Base-by-base conservation (phyloP, 2,888 invertebrate species). In the Amorpha juglandis region DNA sequence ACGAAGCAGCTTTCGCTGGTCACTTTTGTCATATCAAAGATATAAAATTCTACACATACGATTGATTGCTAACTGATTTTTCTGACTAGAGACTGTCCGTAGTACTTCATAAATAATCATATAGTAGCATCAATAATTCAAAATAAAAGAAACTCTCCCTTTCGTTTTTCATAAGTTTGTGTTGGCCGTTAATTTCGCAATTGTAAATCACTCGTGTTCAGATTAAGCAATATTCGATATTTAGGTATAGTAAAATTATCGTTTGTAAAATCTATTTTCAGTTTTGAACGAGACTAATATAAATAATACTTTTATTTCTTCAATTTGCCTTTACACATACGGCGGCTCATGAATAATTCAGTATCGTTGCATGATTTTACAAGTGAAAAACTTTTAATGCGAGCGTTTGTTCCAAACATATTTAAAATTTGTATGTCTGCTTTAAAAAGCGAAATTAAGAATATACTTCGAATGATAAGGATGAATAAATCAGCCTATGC, bases 311-410 rank as follows among this genome's bases (percentile, higher is more conserved):
- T 80, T 77, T 75, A 77, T 73, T 74, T 73, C 19, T 58, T 58
- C 42, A 58, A 58, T 58, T 58, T 74, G 65, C 63, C 74, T 75
- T 72, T 71, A 74, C 75, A 77, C 71, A 73, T 72, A 74, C 71
- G 69, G 72, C 70, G 70, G 71, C 69, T 71, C 72, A 78, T 82
- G 76, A 78, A 81, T 82, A 67, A 83, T 82, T 83, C 77, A 78
- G 19, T 58, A 35, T 53, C n/a, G 72, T 78, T 81, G 78, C 78
- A 82, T 79, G 75, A 79, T 82, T 81, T 71, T 78, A 75, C 70
- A 68, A 65, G 64, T 69, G 74, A 69, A 79, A 80, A 69, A 77
- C 82, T 82, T 79, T 80, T 78, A 80, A 80, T 81, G 72, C 76
- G 70, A 73, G 69, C 74, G 75, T 78, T 73, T 77, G 74, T 71